phyloP scores from a whole-genome alignment of 2,888 invertebrate genomes.

The Vanessa cardui region DNA sequence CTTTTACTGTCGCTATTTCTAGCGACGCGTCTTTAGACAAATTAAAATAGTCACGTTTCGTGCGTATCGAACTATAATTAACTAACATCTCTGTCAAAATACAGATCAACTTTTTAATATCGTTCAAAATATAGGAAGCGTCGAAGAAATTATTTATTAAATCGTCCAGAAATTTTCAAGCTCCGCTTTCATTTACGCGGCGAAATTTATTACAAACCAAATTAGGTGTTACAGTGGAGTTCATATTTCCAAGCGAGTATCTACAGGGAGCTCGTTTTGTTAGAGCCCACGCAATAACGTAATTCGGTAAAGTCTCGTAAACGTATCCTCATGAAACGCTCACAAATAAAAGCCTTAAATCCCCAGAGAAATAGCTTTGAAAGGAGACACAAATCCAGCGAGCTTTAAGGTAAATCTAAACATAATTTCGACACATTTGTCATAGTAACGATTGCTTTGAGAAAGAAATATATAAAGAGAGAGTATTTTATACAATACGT shows the following conservation, averaged over 20 bases:
- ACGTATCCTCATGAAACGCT: slow-evolving; percentile 24
- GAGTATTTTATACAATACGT: slow-evolving; percentile 24
- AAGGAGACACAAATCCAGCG: slow-evolving; percentile 26
- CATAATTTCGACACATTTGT: slow-evolving; percentile 32
- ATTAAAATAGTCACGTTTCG: slow-evolving; percentile 28
- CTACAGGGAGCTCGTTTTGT: slow-evolving; percentile 17
- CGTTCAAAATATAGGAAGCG: not conserved
- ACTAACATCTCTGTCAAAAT: slow-evolving; percentile 6
- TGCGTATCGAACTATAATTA: slow-evolving; percentile 31
- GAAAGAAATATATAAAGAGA: slow-evolving; percentile 18
- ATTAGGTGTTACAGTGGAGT: slow-evolving; percentile 34
- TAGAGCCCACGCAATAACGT: slow-evolving; percentile 26
- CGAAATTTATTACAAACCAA: slow-evolving; percentile 37
- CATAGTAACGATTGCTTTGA: slow-evolving; percentile 32
- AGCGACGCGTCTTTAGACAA: slow-evolving; percentile 32
- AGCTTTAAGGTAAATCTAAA: slow-evolving; percentile 23
- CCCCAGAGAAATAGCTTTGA: slow-evolving; percentile 29
- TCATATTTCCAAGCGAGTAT: slow-evolving; percentile 36
- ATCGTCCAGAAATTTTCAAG: slow-evolving; percentile 15
- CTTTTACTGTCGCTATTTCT: slow-evolving; percentile 42
- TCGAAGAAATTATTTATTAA: not conserved
- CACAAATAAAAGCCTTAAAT: slow-evolving; percentile 25
- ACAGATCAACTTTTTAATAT: not conserved
- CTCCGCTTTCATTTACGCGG: slow-evolving; percentile 27
- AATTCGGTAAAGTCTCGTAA: slow-evolving; percentile 19